These are phyloP conservation scores for Hybognathus amarus DNA, from an alignment of 2,797 vertebrate species.

Conservation along the genomic window DNA sequence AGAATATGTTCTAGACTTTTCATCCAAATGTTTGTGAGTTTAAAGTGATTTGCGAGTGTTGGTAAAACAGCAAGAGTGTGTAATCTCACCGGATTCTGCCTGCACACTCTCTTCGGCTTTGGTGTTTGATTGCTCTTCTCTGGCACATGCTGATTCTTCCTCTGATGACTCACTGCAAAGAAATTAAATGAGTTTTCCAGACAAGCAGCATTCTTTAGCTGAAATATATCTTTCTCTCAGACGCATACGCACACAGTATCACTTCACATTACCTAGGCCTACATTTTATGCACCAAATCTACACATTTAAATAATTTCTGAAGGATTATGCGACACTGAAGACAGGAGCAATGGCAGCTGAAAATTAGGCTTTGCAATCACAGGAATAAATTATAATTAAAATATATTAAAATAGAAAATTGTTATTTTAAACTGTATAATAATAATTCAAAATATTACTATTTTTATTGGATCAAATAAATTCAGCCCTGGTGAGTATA, in stretches of 20 bases:
- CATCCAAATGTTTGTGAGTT: neutral
- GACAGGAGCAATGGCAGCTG: neutral
- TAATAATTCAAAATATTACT: neutral
- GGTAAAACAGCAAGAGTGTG: neutral
- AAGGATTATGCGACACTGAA: neutral
- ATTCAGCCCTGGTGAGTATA: neutral
- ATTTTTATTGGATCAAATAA: neutral
- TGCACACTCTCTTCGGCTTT: constrained; percentile 28
- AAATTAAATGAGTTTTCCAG: constrained; percentile 32
- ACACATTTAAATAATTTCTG: neutral
- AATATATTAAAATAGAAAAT: neutral
- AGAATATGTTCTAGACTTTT: neutral
- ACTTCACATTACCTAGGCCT: neutral
- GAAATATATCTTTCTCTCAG: neutral
- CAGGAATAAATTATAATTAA: neutral
- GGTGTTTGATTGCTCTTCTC: constrained; percentile 65
- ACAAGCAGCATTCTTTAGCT: constrained; percentile 20
- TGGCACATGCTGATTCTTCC: constrained; percentile 74
- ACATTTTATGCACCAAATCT: neutral
- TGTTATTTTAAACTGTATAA: neutral
- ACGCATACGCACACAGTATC: neutral
- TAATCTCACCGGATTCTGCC: constrained; percentile 52
- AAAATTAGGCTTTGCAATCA: neutral
- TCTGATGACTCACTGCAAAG: constrained; percentile 77
- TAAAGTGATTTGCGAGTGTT: constrained; percentile 2